Evolutionary conservation across 2,797 vertebrate genomes (phyloP).

Genomic region (Paguma larvata): DNA sequence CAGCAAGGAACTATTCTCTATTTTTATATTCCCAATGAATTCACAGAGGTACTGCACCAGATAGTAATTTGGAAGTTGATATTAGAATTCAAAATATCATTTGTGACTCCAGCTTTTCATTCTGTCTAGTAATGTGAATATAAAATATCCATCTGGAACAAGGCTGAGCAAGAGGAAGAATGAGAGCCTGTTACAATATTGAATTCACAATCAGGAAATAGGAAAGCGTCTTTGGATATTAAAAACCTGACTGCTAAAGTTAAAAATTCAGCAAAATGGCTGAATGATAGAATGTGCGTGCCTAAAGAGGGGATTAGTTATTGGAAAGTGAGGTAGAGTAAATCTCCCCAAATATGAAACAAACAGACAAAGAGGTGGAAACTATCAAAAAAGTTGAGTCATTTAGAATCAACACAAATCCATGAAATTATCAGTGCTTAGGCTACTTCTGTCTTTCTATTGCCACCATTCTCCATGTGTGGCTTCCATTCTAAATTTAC

Average conservation of each 20-base stretch:
- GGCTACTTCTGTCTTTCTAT: background rate
- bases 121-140: background rate
- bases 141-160: background rate
- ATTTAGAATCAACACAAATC: background rate
- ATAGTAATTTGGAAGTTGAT: conserved; percentile 22
- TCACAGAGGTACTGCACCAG: background rate
- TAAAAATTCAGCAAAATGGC: background rate
- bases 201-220: conserved; percentile 9
- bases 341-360: conserved; percentile 7
- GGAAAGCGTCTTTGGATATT: conserved; percentile 6
- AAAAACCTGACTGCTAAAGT: conserved; percentile 39
- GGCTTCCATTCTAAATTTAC: background rate
- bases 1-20: background rate
- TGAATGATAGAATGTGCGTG: background rate
- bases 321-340: background rate
- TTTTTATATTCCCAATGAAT: background rate
- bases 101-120: conserved; percentile 26
- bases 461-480: background rate
- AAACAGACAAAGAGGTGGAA: background rate
- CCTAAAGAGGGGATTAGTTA: conserved; percentile 20
- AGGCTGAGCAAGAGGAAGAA: background rate
- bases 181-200: background rate
- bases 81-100: conserved; percentile 44
- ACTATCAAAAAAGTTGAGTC: background rate
- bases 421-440: background rate